These are phyloP conservation scores for Epinotia nisella DNA, from an alignment of 2,888 invertebrate species.

Conservation along the genomic window DNA sequence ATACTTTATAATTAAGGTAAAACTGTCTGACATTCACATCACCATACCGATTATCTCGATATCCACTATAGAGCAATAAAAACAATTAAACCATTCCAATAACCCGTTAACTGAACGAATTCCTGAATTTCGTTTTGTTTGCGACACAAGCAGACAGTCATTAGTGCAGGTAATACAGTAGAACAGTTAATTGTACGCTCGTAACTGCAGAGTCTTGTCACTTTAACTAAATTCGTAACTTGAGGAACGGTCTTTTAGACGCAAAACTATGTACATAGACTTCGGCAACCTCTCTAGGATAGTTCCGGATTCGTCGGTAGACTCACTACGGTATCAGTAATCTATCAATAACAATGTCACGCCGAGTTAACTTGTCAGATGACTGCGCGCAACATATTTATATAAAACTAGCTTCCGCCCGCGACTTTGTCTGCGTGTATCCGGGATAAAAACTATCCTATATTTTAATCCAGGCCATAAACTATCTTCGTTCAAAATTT, in stretches of 20 bases:
- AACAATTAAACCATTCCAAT: slow-evolving; percentile 9
- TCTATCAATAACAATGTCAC: too few relatives aligned
- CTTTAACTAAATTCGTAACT: background rate
- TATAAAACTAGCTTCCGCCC: too few relatives aligned
- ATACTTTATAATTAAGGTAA: too few relatives aligned
- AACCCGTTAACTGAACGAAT: slow-evolving; percentile 11
- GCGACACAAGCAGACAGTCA: background rate
- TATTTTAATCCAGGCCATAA: too few relatives aligned
- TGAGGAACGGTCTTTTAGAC: background rate
- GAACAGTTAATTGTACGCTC: slow-evolving; percentile 8
- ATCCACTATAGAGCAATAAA: background rate
- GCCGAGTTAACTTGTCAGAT: too few relatives aligned
- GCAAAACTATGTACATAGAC: background rate
- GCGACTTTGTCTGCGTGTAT: too few relatives aligned
- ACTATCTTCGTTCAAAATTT: too few relatives aligned
- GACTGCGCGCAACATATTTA: too few relatives aligned
- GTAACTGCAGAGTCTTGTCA: background rate
- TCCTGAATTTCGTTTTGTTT: slow-evolving; percentile 3
- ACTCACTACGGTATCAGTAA: too few relatives aligned
- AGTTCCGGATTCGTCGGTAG: too few relatives aligned
- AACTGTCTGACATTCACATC: too few relatives aligned
- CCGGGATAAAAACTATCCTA: too few relatives aligned
- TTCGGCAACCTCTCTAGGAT: background rate
- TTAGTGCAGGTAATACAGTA: slow-evolving; percentile 20
- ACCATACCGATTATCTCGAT: background rate